A percentile compares a stretch with the other conserved stretches of the same genome.
phyloP scores from a whole-genome alignment of 2,888 invertebrate species.

The Dyspetes luteomarginatus region DNA sequence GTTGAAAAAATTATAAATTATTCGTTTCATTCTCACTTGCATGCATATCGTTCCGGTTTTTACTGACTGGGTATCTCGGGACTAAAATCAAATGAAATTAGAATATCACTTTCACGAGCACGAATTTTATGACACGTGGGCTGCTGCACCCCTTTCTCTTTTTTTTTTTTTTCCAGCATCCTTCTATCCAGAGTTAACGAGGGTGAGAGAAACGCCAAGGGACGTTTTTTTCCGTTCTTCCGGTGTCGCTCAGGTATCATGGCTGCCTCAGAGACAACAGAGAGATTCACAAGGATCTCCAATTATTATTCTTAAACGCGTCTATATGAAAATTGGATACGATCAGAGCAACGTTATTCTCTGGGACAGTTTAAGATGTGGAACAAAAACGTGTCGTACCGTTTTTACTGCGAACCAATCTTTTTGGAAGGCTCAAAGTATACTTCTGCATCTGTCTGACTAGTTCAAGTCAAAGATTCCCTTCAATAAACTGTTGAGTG shows the following conservation, averaged over 20 bases:
- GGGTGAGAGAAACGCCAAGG: slow-evolving; percentile 2
- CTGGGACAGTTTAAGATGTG: not conserved
- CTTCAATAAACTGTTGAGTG: too few species aligned
- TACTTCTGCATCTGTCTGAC: too few species aligned
- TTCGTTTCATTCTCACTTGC: slow-evolving; percentile 49
- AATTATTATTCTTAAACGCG: slow-evolving; percentile 50
- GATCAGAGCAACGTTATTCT: not conserved
- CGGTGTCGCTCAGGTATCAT: slow-evolving; percentile 15
- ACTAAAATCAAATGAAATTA: slow-evolving; percentile 49
- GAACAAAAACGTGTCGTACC: too few species aligned
- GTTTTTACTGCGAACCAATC: too few species aligned
- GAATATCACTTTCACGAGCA: slow-evolving; percentile 53
- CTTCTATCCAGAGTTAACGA: slow-evolving; percentile 20
- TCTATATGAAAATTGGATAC: not conserved
- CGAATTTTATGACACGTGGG: slow-evolving; percentile 11
- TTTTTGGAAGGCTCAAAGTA: too few species aligned
- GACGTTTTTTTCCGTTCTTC: slow-evolving; percentile 30
- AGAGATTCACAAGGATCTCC: slow-evolving; percentile 1
- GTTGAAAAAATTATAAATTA: slow-evolving; percentile 36
- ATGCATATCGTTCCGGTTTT: slow-evolving; percentile 54
- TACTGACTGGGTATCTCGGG: slow-evolving; percentile 7
- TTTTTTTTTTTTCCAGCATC: not conserved
- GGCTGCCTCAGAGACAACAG: not conserved
- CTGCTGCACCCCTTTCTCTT: not conserved
- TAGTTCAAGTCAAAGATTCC: too few species aligned